Conservation (phyloP, 2,888 invertebrate species). For the Papilio demoleus region DNA sequence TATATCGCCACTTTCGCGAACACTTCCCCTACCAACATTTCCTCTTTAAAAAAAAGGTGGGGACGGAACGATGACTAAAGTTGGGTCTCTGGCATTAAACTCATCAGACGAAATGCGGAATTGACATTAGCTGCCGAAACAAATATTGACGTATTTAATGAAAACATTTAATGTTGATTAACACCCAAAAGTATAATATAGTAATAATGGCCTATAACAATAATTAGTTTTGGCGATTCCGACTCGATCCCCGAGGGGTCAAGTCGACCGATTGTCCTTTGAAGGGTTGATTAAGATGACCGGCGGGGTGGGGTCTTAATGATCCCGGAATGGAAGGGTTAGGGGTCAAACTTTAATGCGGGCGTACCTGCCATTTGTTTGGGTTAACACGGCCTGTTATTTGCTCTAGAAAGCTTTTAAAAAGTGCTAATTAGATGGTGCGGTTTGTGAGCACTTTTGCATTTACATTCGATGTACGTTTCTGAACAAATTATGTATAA, state of each 20-base stretch:
- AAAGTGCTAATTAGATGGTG: slow-evolving; percentile 68
- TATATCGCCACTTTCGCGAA: no score
- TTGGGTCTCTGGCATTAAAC: no score
- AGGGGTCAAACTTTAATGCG: slow-evolving; percentile 73
- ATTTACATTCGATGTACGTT: slow-evolving; percentile 1
- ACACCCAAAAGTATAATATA: slow-evolving; percentile 51
- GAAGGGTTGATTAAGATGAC: slow-evolving; percentile 82
- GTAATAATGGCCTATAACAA: slow-evolving; percentile 78
- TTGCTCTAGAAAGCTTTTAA: slow-evolving; percentile 63
- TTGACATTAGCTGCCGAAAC: background rate
- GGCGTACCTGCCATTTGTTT: slow-evolving; percentile 68
- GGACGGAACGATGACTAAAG: no score
- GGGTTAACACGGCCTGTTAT: slow-evolving; percentile 65
- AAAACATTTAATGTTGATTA: slow-evolving; percentile 69
- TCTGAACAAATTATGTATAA: background rate
- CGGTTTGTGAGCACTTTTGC: slow-evolving; percentile 33
- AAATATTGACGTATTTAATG: slow-evolving; percentile 48
- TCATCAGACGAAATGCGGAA: no score
- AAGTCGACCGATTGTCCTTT: slow-evolving; percentile 78
- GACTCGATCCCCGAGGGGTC: slow-evolving; percentile 64
- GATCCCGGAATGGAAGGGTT: slow-evolving; percentile 65
- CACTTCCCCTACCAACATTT: no score
- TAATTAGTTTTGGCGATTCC: slow-evolving; percentile 73
- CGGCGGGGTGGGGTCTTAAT: slow-evolving; percentile 64
- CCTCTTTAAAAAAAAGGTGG: no score